Conservation (phyloP, 2,113 vertebrate species). For the Toxotes jaculatrix region DNA sequence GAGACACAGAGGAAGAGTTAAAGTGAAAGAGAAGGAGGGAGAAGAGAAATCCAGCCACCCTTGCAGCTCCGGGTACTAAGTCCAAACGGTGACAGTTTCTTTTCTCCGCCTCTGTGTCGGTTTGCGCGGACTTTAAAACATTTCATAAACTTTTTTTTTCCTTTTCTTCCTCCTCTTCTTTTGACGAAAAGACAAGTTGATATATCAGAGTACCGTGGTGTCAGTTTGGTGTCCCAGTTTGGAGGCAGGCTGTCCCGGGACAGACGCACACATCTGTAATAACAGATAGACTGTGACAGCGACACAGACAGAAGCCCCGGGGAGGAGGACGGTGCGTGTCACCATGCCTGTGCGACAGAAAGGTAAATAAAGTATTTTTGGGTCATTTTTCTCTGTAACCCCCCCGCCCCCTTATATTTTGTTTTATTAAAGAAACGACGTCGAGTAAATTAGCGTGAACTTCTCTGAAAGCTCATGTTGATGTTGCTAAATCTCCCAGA, state of each 20-base stretch:
- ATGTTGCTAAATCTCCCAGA: not conserved
- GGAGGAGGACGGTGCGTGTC: slow-evolving; percentile 32
- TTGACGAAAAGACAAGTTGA: not conserved
- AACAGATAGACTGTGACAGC: slow-evolving; percentile 35
- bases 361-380: slow-evolving; percentile 54
- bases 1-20: not conserved
- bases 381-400: not conserved
- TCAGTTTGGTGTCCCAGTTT: slow-evolving; percentile 51
- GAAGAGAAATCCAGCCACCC: slow-evolving; percentile 8
- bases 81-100: slow-evolving; percentile 31
- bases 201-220: not conserved
- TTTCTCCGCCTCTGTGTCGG: not conserved
- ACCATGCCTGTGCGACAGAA: slow-evolving; percentile 80
- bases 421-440: not conserved
- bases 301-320: slow-evolving; percentile 8
- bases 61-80: slow-evolving; percentile 47
- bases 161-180: not conserved
- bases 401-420: accelerated
- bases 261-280: slow-evolving; percentile 66
- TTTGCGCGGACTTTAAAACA: not conserved
- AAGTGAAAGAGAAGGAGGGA: slow-evolving; percentile 25
- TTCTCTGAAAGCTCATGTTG: not conserved
- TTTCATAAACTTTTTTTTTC: not conserved
- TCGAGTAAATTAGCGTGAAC: not conserved
- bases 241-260: slow-evolving; percentile 55